phyloP scores from a whole-genome alignment of 2,888 invertebrate species.

The Apodemia hepburni region DNA sequence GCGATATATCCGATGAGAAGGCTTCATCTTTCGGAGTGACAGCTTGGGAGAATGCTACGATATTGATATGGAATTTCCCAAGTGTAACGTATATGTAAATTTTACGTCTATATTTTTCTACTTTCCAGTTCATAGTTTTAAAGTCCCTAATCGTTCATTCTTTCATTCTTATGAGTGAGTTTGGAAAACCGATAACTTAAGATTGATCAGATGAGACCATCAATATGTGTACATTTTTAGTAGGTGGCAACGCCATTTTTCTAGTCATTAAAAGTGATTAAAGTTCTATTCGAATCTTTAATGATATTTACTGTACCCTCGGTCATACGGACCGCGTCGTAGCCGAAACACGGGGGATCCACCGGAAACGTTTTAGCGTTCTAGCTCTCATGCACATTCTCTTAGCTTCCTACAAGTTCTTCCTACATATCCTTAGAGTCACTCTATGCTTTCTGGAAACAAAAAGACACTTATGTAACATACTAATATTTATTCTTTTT shows the following conservation, averaged over 20 bases:
- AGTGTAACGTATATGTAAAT: slow-evolving; percentile 36
- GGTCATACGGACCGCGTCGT: too few relatives aligned
- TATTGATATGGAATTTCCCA: slow-evolving; percentile 57
- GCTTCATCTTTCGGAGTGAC: slow-evolving; percentile 59
- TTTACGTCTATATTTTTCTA: slow-evolving; percentile 19
- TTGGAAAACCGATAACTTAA: too few relatives aligned
- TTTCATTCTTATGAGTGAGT: too few relatives aligned
- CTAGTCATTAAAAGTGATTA: background rate
- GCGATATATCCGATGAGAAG: slow-evolving; percentile 46
- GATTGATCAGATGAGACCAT: background rate
- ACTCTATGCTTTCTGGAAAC: too few relatives aligned
- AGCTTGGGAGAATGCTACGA: slow-evolving; percentile 36
- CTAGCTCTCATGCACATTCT: too few relatives aligned
- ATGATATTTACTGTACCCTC: too few relatives aligned
- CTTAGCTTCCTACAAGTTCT: too few relatives aligned
- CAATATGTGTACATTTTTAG: background rate
- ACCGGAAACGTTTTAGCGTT: too few relatives aligned
- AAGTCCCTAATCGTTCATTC: background rate
- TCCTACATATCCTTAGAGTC: too few relatives aligned
- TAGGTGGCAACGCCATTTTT: background rate
- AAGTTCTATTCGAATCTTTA: background rate
- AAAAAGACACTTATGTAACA: too few relatives aligned
- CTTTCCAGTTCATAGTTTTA: slow-evolving; percentile 10
- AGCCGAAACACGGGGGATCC: too few relatives aligned
- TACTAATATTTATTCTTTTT: too few relatives aligned